phyloP scores from a whole-genome alignment of 2,888 invertebrate genomes.

The Iselma pallidipennis region DNA sequence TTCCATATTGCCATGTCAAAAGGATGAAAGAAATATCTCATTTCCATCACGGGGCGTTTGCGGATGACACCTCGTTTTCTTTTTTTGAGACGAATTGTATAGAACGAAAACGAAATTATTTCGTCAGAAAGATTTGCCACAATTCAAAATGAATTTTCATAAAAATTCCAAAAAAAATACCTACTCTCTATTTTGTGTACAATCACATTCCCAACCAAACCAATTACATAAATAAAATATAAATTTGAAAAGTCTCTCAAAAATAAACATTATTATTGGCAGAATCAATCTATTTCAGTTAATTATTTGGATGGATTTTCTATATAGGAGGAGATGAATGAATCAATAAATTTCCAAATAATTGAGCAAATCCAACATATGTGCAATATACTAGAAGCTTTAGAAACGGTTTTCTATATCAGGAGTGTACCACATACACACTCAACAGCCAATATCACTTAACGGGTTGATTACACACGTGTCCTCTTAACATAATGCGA shows the following conservation, averaged over 20 bases:
- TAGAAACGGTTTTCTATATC: constrained; percentile 7
- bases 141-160: neutral
- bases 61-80: constrained; percentile 26
- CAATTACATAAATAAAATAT: neutral
- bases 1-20: constrained; percentile 21
- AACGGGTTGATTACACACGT: constrained; percentile 42
- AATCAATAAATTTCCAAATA: constrained; percentile 10
- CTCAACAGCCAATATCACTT: constrained; percentile 35
- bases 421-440: constrained; percentile 10
- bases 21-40: constrained; percentile 26
- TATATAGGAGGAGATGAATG: too few relatives aligned
- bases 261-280: neutral
- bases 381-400: constrained; percentile 7
- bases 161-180: neutral
- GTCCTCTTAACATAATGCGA: constrained; percentile 35
- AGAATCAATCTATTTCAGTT: too few relatives aligned
- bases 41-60: constrained; percentile 26
- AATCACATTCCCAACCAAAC: neutral
- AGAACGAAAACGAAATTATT: neutral
- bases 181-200: too few relatives aligned
- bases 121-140: neutral
- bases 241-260: too few relatives aligned
- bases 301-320: neutral
- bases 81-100: neutral
- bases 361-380: constrained; percentile 24